Percentiles rank a stretch among this genome's conserved stretches.
phyloP scores from a whole-genome alignment of 2,113 vertebrate species.

The Anolis sagrei region DNA sequence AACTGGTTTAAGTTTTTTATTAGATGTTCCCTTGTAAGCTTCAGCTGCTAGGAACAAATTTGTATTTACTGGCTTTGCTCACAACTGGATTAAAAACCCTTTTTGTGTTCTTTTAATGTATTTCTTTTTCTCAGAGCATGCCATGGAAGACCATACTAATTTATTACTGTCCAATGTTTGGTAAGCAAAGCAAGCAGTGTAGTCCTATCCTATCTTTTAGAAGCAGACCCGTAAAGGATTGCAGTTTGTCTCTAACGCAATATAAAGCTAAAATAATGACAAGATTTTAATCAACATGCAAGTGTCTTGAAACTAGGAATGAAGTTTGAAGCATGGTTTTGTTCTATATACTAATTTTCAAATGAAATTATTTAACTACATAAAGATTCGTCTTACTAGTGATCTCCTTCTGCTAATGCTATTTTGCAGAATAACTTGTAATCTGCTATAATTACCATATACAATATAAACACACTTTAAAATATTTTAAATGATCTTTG shows the following conservation, averaged over 20 bases:
- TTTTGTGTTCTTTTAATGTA: background rate
- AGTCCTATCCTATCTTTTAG: background rate
- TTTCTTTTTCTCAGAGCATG: background rate
- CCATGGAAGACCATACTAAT: background rate
- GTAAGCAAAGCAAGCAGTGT: constrained; percentile 10
- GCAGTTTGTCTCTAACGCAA: constrained; percentile 7
- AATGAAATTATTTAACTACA: constrained; percentile 49
- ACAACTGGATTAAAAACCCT: background rate
- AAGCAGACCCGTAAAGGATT: background rate
- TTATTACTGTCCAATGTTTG: constrained; percentile 19
- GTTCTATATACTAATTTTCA: constrained; percentile 45
- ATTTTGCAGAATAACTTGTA: constrained; percentile 37
- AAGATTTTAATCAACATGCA: constrained; percentile 41
- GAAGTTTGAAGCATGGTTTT: background rate
- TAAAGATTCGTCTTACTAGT: constrained; percentile 43
- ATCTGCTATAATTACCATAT: background rate
- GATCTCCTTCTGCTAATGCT: constrained; percentile 49
- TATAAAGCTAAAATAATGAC: constrained; percentile 8
- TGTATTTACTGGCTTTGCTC: constrained; percentile 13
- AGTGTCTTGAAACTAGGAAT: background rate
- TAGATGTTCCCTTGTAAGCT: constrained; percentile 7
- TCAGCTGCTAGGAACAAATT: constrained; percentile 12
- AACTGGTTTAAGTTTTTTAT: background rate
- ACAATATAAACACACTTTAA: constrained; percentile 19
- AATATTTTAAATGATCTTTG: constrained; percentile 30